Evolutionary conservation across 2,888 invertebrate genomes (phyloP).

Genomic region (Caenorhabditis sinica): DNA sequence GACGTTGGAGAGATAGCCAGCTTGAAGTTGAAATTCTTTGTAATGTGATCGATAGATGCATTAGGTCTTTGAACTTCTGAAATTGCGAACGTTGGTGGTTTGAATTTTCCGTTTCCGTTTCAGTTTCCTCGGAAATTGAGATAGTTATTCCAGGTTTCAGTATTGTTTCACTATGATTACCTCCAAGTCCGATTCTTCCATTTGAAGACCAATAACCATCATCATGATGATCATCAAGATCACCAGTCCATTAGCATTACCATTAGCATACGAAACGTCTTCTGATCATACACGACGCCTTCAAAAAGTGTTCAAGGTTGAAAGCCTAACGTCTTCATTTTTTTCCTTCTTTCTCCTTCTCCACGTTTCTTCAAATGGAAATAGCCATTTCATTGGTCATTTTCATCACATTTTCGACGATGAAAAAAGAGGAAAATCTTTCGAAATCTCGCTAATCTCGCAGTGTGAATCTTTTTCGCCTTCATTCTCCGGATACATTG

Average conservation of each 20-base stretch:
- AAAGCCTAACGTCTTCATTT: conserved; percentile 29
- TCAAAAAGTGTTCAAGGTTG: conserved; percentile 40
- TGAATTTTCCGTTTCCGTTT: no score
- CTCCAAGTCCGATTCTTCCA: neutral
- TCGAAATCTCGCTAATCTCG: conserved; percentile 42
- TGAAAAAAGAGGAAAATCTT: conserved; percentile 12
- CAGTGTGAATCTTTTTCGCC: conserved; percentile 16
- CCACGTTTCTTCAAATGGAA: neutral
- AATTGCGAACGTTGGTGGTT: no score
- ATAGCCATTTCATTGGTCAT: neutral
- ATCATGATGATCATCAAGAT: neutral
- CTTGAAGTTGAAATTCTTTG: no score
- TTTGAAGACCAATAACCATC: neutral
- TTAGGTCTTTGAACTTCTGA: no score
- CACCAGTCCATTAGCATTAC: conserved; percentile 24
- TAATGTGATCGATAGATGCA: no score
- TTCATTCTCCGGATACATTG: conserved; percentile 31
- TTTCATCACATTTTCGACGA: neutral
- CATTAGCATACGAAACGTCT: conserved; percentile 28
- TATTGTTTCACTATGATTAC: no score
- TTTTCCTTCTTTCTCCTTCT: neutral
- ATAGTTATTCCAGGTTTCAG: no score
- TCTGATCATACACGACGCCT: conserved; percentile 7
- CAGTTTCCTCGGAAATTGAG: no score
- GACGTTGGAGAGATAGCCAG: neutral